phyloP scores from a whole-genome alignment of 2,888 invertebrate genomes.

The Pyrgus malvae region DNA sequence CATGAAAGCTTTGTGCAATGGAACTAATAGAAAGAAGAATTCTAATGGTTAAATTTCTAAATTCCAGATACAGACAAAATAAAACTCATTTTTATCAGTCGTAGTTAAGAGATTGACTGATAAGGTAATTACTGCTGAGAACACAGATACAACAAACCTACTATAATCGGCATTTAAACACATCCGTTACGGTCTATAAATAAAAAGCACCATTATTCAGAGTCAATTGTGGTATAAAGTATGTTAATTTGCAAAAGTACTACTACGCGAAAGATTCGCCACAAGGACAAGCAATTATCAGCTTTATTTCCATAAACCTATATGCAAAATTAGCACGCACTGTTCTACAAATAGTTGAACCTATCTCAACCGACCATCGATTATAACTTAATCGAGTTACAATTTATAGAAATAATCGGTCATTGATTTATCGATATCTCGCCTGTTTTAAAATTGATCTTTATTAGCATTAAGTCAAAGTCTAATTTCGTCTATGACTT shows the following conservation, averaged over 20 bases:
- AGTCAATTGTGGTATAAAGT: slow-evolving; percentile 16
- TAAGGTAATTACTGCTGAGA: no score
- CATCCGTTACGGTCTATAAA: slow-evolving; percentile 8
- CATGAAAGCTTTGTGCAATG: no score
- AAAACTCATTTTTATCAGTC: no score
- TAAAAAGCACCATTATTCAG: slow-evolving; percentile 16
- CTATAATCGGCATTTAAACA: not conserved
- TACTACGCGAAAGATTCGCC: slow-evolving; percentile 4
- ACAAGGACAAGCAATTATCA: not conserved
- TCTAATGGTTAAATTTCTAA: no score
- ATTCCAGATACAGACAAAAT: no score
- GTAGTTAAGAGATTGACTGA: no score
- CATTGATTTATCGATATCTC: slow-evolving; percentile 69
- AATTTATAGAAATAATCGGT: slow-evolving; percentile 80
- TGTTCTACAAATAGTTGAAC: slow-evolving; percentile 18
- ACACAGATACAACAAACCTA: no score
- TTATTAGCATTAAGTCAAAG: slow-evolving; percentile 4
- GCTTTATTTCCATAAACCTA: not conserved
- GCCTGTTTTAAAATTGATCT: slow-evolving; percentile 30
- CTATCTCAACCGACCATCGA: slow-evolving; percentile 48
- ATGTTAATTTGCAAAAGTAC: slow-evolving; percentile 23
- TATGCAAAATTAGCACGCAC: slow-evolving; percentile 13
- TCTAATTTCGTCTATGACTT: slow-evolving; percentile 1
- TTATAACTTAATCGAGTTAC: slow-evolving; percentile 79
- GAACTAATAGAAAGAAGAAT: no score